Percentiles rank a stretch among this genome's conserved stretches.
Conservation (phyloP, 2,797 vertebrate genomes). For the Serranus cabrilla region DNA sequence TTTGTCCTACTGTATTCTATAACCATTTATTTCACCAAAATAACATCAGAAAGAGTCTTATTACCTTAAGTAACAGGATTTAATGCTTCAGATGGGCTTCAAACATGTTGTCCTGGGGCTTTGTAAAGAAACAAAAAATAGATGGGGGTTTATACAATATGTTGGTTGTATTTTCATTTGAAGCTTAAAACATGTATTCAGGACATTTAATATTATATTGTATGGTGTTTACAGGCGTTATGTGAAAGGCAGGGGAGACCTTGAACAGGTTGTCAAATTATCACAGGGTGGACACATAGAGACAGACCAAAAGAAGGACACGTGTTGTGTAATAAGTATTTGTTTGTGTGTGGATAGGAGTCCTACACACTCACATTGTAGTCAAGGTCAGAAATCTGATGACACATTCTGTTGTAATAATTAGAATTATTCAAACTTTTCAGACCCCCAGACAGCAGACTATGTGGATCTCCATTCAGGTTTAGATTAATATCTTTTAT, state of each 20-base stretch:
- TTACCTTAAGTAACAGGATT: not conserved
- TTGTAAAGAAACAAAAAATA: too few relatives aligned
- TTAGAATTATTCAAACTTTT: not conserved
- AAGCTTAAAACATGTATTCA: not conserved
- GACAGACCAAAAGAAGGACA: not conserved
- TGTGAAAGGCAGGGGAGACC: too few relatives aligned
- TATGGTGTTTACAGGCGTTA: not conserved
- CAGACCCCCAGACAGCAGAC: not conserved
- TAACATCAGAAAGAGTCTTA: not conserved
- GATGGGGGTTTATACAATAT: too few relatives aligned
- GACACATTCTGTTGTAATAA: not conserved
- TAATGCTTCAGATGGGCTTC: not conserved
- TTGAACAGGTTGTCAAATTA: too few relatives aligned
- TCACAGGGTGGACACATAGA: too few relatives aligned
- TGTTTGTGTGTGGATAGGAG: not conserved
- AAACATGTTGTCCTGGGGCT: too few relatives aligned
- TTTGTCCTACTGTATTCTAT: not conserved
- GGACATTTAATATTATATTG: not conserved
- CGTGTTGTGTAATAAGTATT: not conserved
- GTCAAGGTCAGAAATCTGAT: not conserved
- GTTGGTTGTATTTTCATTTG: not conserved
- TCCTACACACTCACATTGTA: not conserved
- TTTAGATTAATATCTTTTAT: not conserved
- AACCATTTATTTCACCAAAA: not conserved
- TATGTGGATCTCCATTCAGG: not conserved